Conservation (phyloP, 2,113 vertebrate species). For the Cryptomyrus ogoouensis region DNA sequence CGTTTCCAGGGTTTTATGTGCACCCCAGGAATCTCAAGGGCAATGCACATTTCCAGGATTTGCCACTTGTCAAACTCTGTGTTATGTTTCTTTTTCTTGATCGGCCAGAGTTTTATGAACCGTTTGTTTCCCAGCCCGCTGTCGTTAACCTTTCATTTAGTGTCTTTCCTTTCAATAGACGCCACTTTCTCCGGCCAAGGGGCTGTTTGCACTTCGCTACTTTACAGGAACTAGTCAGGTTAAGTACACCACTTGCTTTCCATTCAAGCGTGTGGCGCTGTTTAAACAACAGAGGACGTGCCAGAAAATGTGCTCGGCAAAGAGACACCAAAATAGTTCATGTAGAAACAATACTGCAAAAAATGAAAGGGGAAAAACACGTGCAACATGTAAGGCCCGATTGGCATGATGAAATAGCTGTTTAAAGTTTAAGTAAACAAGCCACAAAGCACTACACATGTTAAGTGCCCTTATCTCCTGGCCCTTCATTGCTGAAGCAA, state of each 20-base stretch:
- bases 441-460: constrained; percentile 4
- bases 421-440: constrained; percentile 13
- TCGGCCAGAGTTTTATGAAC: background rate
- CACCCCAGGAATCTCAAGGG: background rate
- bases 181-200: background rate
- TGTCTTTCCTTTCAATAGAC: background rate
- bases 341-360: background rate
- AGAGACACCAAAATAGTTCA: background rate
- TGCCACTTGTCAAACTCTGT: background rate
- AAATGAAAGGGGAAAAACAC: background rate
- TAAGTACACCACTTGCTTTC: background rate
- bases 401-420: background rate
- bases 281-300: background rate
- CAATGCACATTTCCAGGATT: background rate
- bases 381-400: background rate
- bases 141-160: background rate
- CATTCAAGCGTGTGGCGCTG: background rate
- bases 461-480: background rate
- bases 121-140: background rate
- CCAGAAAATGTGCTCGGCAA: background rate
- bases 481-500: background rate
- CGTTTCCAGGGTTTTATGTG: background rate
- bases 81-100: background rate
- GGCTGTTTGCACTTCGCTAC: background rate
- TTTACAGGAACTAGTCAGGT: background rate